Evolutionary conservation across 2,888 invertebrate genomes (phyloP).

Genomic region (Zaprionus bogoriensis): DNA sequence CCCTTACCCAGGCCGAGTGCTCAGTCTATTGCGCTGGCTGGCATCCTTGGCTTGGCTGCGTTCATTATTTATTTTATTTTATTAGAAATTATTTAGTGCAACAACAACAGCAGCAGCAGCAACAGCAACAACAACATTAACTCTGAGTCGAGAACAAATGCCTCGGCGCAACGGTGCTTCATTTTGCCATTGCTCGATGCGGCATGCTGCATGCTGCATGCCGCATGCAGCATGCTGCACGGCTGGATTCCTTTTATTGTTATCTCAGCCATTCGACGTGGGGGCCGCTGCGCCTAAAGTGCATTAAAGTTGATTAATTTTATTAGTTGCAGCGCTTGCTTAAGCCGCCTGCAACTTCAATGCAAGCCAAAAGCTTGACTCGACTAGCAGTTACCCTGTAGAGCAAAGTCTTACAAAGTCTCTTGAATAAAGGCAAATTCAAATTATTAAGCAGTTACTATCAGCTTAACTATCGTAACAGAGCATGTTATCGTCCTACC

Average conservation of each 20-base stretch:
- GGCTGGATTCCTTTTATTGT: conserved; percentile 69
- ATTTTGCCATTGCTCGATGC: conserved; percentile 24
- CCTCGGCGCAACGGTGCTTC: conserved; percentile 10
- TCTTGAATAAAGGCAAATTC: no score
- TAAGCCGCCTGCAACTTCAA: conserved; percentile 13
- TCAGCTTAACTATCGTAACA: no score
- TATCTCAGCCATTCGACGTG: conserved; percentile 69
- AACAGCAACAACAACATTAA: no score
- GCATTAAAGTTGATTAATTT: conserved; percentile 76
- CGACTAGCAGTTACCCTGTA: not conserved
- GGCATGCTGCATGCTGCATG: not conserved
- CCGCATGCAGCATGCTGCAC: conserved; percentile 31
- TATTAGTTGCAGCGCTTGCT: conserved; percentile 48
- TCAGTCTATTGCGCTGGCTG: conserved; percentile 5
- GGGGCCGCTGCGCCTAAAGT: conserved; percentile 43
- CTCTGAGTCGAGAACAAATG: conserved; percentile 20
- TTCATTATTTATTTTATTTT: conserved; percentile 78
- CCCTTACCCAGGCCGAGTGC: not conserved
- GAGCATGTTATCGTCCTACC: not conserved
- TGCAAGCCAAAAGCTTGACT: not conserved
- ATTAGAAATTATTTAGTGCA: conserved; percentile 76
- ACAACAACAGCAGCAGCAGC: conserved; percentile 3
- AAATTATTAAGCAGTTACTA: no score
- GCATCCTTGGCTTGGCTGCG: conserved; percentile 55
- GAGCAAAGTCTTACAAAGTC: no score